A percentile compares a stretch with the other conserved stretches of the same genome.
Conservation (phyloP, 2,113 vertebrate species). For the Hyperopisus bebe region DNA sequence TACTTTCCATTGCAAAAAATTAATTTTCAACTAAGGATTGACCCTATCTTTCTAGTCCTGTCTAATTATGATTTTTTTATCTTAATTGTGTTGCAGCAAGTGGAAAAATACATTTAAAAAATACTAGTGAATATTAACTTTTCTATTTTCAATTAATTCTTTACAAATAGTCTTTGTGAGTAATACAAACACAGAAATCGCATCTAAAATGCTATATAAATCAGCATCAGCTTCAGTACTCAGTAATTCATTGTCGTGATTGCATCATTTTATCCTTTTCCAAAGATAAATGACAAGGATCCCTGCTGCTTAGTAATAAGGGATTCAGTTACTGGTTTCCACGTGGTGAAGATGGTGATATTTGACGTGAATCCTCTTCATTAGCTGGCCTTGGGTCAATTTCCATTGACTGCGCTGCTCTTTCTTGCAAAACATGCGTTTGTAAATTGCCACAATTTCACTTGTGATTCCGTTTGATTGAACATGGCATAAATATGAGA, state of each 20-base stretch:
- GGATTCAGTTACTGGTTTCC: background rate
- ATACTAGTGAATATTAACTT: background rate
- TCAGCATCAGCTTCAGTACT: background rate
- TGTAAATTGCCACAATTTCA: conserved; percentile 5
- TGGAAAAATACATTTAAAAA: background rate
- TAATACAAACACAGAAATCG: background rate
- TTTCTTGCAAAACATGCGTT: background rate
- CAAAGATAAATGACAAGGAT: background rate
- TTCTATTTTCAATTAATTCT: background rate
- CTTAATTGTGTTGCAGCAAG: background rate
- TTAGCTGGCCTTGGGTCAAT: conserved; percentile 14
- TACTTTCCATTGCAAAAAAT: background rate
- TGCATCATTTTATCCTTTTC: background rate
- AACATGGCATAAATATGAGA: conserved; percentile 13
- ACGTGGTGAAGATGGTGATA: background rate
- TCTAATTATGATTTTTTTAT: background rate
- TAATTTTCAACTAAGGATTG: background rate
- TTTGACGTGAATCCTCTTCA: conserved; percentile 7
- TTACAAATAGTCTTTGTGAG: background rate
- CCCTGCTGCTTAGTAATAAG: background rate
- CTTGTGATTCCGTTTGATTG: background rate
- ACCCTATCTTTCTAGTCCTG: background rate
- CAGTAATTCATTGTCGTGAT: background rate
- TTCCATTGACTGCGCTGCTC: background rate
- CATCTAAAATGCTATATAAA: background rate